These are phyloP conservation scores for Bos indicus DNA, from an alignment of 2,113 vertebrate genomes.

Conservation along the genomic window DNA sequence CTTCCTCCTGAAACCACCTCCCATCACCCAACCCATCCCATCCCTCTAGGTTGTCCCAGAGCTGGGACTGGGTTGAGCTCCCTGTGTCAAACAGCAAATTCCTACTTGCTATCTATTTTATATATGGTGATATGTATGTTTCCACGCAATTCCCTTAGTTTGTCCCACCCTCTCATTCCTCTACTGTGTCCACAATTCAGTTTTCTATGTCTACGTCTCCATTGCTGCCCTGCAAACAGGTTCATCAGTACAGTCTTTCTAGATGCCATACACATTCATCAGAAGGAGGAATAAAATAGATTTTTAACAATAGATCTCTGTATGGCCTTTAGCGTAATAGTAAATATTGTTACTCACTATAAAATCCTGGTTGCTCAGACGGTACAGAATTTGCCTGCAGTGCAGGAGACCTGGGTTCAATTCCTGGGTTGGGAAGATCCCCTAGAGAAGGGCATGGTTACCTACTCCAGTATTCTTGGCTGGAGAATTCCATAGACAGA, in stretches of 20 bases:
- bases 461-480: neutral
- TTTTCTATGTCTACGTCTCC: neutral
- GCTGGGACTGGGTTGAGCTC: neutral
- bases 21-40: neutral
- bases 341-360: neutral
- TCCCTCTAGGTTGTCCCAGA: neutral
- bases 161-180: neutral
- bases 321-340: neutral
- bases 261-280: neutral
- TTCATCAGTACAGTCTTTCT: neutral
- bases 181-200: neutral
- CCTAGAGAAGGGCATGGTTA: neutral
- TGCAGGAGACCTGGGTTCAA: neutral
- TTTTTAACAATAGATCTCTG: neutral
- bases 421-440: neutral
- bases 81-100: neutral
- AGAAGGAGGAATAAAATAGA: neutral
- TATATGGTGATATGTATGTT: neutral
- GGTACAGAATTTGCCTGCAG: neutral
- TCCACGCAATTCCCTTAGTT: neutral
- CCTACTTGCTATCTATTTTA: neutral
- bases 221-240: neutral
- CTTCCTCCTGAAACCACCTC: neutral
- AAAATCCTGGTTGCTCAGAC: neutral
- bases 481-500: neutral